Evolutionary conservation across 37 sponge, comb jelly and placozoan species (phyloP).

Genomic region (Trichoplax adhaerens): DNA sequence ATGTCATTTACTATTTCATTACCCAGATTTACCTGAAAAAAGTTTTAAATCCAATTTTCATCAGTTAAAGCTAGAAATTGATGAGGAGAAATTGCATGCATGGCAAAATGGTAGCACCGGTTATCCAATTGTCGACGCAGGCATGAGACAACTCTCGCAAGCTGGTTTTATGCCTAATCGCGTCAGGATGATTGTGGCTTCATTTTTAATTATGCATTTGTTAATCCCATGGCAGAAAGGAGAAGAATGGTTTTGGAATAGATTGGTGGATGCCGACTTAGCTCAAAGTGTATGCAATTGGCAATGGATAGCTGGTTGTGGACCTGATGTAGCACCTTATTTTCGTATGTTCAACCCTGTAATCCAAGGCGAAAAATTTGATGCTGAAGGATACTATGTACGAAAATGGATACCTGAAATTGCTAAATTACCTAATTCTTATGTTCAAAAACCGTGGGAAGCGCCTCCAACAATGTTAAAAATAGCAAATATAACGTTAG

Average conservation of each 20-base stretch:
- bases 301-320: conserved; percentile 70
- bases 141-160: conserved; percentile 43
- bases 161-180: conserved; percentile 71
- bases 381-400: conserved; percentile 55
- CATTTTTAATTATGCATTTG: conserved; percentile 70
- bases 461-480: conserved; percentile 55
- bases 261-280: conserved; percentile 68
- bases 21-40: too few species aligned
- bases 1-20: too few species aligned
- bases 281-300: conserved; percentile 62
- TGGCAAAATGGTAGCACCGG: conserved; percentile 59
- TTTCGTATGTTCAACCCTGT: conserved; percentile 18
- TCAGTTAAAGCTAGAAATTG: too few species aligned
- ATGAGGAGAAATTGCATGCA: neutral
- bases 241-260: conserved; percentile 56
- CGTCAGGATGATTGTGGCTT: conserved; percentile 52
- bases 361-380: conserved; percentile 41
- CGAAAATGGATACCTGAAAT: conserved; percentile 57
- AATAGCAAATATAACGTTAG: conserved; percentile 59
- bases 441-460: conserved; percentile 65
- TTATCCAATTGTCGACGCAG: conserved; percentile 83
- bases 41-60: too few species aligned
- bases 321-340: neutral
- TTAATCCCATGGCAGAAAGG: conserved; percentile 75
- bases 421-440: conserved; percentile 45